Evolutionary conservation across 2,888 invertebrate species (phyloP), one percentile per base, ranked within the genome.

Genomic region (Dolichomitus sp.): DNA sequence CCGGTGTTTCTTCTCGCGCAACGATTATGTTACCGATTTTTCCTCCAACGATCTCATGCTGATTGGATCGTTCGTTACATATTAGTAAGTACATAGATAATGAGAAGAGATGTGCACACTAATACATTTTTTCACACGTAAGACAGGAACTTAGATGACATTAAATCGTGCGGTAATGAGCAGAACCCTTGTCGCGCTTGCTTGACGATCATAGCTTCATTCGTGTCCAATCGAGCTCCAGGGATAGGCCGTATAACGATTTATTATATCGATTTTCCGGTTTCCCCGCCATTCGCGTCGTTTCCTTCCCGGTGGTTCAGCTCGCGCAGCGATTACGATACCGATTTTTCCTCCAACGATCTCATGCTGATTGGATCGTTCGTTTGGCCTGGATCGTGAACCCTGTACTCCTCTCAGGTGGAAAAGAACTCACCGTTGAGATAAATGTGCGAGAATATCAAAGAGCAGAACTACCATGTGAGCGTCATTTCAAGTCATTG

Each of bases 61-160:
- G n/a, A n/a, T n/a, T n/a, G n/a, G n/a, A n/a, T n/a, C n/a, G n/a
- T n/a, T n/a, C n/a, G n/a, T n/a, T n/a, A n/a, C n/a, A n/a, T n/a
- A n/a, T n/a, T n/a, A n/a, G n/a, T n/a, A n/a, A n/a, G n/a, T n/a
- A n/a, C n/a, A n/a, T n/a, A n/a, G n/a, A n/a, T n/a, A n/a, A n/a
- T n/a, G n/a, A n/a, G n/a, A n/a, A n/a, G n/a, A n/a, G n/a, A n/a
- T n/a, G n/a, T n/a, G n/a, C n/a, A n/a, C n/a, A n/a, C n/a, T n/a
- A n/a, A n/a, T n/a, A n/a, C n/a, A n/a, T n/a, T n/a, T n/a, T n/a
- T n/a, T n/a, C n/a, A n/a, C n/a, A n/a, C n/a, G n/a, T n/a, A n/a
- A n/a, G n/a, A n/a, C n/a, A n/a, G 89, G 89, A 89, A 89, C 90
- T 85, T 84, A 85, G 88, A 89, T 90, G 91, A 90, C 88, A 89